Conservation (phyloP, 2,888 invertebrate species). For the Amiota mariae region DNA sequence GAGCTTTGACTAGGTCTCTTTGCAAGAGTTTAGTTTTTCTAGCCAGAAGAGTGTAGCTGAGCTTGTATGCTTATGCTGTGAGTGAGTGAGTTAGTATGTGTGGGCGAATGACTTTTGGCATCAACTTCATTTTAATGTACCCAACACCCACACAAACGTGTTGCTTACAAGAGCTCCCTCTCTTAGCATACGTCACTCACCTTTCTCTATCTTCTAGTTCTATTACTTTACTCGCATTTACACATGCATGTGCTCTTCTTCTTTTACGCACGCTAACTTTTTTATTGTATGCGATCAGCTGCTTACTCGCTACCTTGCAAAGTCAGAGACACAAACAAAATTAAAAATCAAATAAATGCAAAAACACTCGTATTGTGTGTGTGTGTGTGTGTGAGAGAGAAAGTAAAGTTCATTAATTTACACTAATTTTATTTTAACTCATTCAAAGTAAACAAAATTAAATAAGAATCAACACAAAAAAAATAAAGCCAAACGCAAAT, state of each 20-base stretch:
- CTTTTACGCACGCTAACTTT: constrained; percentile 5
- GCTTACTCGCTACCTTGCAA: neutral
- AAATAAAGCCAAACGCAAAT: neutral
- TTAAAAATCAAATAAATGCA: neutral
- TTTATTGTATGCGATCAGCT: constrained; percentile 17
- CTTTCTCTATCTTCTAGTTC: neutral
- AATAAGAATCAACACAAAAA: neutral
- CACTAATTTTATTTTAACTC: too few relatives aligned
- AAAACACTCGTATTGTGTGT: neutral
- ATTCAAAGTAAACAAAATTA: neutral
- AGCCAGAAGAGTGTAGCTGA: neutral
- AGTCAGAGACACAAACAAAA: constrained; percentile 2
- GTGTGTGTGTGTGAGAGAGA: too few relatives aligned
- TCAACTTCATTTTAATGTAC: neutral
- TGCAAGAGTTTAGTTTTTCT: neutral
- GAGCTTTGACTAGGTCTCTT: neutral
- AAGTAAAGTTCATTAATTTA: too few relatives aligned
- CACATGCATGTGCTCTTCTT: neutral
- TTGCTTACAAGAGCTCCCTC: neutral
- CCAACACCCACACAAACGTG: neutral
- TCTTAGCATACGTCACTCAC: neutral
- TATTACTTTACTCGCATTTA: neutral
- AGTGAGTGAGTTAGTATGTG: too few relatives aligned
- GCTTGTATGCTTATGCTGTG: constrained; percentile 7
- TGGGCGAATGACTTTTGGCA: too few relatives aligned